A percentile compares a stretch with the other conserved stretches of the same genome.
Evolutionary conservation across 2,797 vertebrate species (phyloP).

Genomic region (Buphagus erythrorhynchus): DNA sequence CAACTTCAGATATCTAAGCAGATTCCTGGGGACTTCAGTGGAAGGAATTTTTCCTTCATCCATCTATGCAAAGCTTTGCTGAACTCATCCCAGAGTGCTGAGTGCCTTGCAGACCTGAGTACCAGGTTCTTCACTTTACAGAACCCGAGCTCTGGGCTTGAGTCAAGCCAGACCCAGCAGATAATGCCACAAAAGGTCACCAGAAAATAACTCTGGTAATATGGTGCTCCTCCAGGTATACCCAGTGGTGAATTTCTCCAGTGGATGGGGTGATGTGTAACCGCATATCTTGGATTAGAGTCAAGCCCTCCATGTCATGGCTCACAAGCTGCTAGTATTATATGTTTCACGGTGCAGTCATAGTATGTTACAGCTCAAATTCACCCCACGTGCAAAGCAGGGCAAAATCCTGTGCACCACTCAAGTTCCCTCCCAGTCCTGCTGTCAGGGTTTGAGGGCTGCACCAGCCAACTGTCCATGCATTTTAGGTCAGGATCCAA

Average conservation of each 20-base stretch:
- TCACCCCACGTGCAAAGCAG: neutral
- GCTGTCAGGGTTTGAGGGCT: neutral
- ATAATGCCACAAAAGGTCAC: neutral
- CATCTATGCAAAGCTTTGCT: neutral
- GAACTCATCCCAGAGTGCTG: neutral
- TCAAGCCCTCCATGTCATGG: neutral
- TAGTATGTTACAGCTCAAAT: slow-evolving; percentile 13
- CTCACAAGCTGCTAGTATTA: slow-evolving; percentile 46
- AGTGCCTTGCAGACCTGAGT: neutral
- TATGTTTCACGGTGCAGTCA: slow-evolving; percentile 42
- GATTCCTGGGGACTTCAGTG: neutral
- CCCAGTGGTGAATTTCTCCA: slow-evolving; percentile 22
- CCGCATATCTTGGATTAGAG: slow-evolving; percentile 11
- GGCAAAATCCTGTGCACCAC: neutral
- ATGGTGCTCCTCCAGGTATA: slow-evolving; percentile 20
- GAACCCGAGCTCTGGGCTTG: neutral
- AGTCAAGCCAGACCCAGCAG: neutral
- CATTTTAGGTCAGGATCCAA: neutral
- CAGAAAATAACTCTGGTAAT: neutral
- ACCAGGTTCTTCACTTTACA: neutral
- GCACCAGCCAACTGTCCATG: fast-evolving
- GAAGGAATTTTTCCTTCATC: neutral
- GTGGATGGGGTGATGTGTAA: slow-evolving; percentile 15
- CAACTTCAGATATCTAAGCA: neutral
- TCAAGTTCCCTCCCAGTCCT: neutral